These are phyloP conservation scores for Acanthochromis polyacanthus DNA, from an alignment of 2,113 vertebrate genomes.

Conservation along the genomic window DNA sequence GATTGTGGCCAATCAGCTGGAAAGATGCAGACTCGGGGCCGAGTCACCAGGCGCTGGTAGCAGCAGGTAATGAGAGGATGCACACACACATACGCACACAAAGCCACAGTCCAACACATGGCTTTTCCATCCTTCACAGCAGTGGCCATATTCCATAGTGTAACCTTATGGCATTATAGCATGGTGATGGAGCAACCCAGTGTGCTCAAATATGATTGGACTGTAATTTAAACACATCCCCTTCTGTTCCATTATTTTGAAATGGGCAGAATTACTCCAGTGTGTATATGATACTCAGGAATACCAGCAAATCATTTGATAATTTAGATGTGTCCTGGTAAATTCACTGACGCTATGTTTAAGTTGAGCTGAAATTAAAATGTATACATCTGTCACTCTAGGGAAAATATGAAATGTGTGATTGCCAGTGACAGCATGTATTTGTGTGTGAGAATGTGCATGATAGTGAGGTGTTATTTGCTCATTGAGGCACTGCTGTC, in stretches of 20 bases:
- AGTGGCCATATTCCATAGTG: slow-evolving; percentile 62
- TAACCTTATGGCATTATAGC: slow-evolving; percentile 72
- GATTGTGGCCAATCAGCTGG: slow-evolving; percentile 99
- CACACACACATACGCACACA: slow-evolving; percentile 18
- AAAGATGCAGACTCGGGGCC: slow-evolving; percentile 98
- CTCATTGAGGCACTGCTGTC: slow-evolving; percentile 39
- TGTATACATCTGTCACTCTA: not conserved
- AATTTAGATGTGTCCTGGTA: not conserved
- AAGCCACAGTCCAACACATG: slow-evolving; percentile 65
- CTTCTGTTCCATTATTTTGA: slow-evolving; percentile 1
- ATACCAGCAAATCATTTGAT: not conserved
- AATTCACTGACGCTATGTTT: not conserved
- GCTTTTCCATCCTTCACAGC: slow-evolving; percentile 71
- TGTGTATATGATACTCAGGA: not conserved
- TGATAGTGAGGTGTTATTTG: slow-evolving; percentile 35
- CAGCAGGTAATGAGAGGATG: slow-evolving; percentile 91
- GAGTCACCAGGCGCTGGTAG: slow-evolving; percentile 97
- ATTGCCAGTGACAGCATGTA: slow-evolving; percentile 23
- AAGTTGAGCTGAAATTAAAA: slow-evolving; percentile 2
- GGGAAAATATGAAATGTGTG: slow-evolving; percentile 18
- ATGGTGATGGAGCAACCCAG: slow-evolving; percentile 33
- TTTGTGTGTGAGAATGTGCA: slow-evolving; percentile 14
- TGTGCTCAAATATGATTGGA: slow-evolving; percentile 39
- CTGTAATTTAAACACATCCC: slow-evolving; percentile 4
- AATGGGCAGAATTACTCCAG: not conserved